Evolutionary conservation across 2,888 invertebrate species (phyloP), one percentile per base, ranked within the genome.

Genomic region (Tetanocera ferruginea): DNA sequence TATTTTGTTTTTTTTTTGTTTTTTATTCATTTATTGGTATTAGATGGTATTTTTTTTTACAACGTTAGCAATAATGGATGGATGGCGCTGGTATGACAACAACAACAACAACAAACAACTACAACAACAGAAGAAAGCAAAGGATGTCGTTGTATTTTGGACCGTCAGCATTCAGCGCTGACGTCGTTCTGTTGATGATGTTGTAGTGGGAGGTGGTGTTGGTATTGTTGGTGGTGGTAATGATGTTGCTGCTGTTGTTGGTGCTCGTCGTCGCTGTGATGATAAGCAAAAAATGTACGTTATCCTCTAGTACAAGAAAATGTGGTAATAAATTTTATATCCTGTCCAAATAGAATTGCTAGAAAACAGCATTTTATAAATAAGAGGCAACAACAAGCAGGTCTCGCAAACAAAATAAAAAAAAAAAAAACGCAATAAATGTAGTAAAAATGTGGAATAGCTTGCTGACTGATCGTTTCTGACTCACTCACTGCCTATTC

Each of bases 311-410:
- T 17, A 31, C 52, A 66, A 31, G 9, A 51, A 64, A 75, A 51
- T 66, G 75, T 64, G 28, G 52, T 75, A 75, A 75, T 75, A 64
- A 75, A 75, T 66, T 75, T 66, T 75, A 62, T 75, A 23, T 71
- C 31, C 31, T 71, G 52, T 19, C 17, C 23, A 9, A 71, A 25
- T 23, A 17, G 25, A 37, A 23, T n/a, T 5, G 66, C 52, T 43
- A 34, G 67, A 43, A 43, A 43, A n/a, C 49, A 11, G 9, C 37
- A 43, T 67, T 31, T 43, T 43, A 43, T 5, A 31, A 11, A 43
- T 11, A 43, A 11, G 11, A 37, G 37, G 34, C 37, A 31, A 66
- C 66, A 25, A 19, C 66, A 31, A 66, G 66, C 28, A 25, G 34
- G 37, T 17, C 34, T 14, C 25, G 28, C 52, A 14, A n/a, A n/a